phyloP scores from a whole-genome alignment of 2,888 invertebrate species.

The Lamellibrachia satsuma region DNA sequence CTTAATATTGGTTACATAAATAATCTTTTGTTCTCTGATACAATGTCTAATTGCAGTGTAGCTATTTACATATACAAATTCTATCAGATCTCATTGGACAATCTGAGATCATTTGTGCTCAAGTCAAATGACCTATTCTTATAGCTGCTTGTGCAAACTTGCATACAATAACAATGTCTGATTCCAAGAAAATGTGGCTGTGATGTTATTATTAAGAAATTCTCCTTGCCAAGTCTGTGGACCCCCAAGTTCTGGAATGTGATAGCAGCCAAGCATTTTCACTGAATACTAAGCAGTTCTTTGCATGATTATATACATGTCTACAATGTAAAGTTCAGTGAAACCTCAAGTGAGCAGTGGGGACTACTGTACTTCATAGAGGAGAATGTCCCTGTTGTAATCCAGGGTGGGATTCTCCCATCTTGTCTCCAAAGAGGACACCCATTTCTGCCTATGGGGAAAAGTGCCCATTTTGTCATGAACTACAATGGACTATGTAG shows the following conservation, averaged over 20 bases:
- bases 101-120: background rate
- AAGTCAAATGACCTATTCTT: background rate
- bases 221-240: background rate
- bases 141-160: background rate
- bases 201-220: background rate
- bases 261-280: background rate
- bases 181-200: background rate
- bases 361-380: background rate
- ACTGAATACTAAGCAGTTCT: background rate
- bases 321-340: background rate
- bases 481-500: background rate
- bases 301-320: background rate
- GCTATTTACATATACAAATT: background rate
- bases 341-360: background rate
- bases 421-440: too few relatives aligned
- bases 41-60: background rate
- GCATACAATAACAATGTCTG: constrained; percentile 2
- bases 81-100: background rate
- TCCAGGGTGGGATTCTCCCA: too few relatives aligned
- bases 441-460: too few relatives aligned
- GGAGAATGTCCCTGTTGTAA: background rate
- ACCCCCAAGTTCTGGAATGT: background rate
- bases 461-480: background rate
- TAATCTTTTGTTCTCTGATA: background rate
- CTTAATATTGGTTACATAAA: background rate